Percentiles rank a stretch among this genome's conserved stretches.
Evolutionary conservation across 1,140 invertebrate genomes (phyloP).

Genomic region (Orius insidiosus): DNA sequence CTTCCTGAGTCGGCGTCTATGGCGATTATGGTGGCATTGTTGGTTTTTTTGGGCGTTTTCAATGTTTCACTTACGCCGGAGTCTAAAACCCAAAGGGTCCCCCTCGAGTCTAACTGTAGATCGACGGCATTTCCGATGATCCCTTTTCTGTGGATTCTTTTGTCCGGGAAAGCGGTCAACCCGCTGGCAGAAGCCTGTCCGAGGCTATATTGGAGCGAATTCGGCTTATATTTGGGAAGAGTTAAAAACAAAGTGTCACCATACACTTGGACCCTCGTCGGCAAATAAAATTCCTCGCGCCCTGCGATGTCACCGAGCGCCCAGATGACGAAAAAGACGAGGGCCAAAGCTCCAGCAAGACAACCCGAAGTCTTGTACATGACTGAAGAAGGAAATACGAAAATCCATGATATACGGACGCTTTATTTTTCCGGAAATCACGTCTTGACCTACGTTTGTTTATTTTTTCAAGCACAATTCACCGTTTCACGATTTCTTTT

Average conservation of each 20-base stretch:
- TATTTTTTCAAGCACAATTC: neutral
- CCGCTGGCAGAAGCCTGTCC: conserved; percentile 27
- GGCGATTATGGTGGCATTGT: conserved; percentile 36
- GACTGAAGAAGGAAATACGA: neutral
- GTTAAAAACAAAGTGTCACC: conserved; percentile 1
- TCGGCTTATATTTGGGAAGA: conserved; percentile 22
- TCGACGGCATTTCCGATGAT: conserved; percentile 33
- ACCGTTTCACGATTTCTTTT: neutral
- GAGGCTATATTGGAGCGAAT: conserved; percentile 37
- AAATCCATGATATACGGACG: neutral
- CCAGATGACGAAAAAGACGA: neutral
- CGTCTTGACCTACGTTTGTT: neutral
- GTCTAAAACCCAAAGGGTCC: conserved; percentile 40
- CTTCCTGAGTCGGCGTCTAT: conserved; percentile 27
- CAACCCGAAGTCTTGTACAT: conserved; percentile 1
- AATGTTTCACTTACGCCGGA: conserved; percentile 37
- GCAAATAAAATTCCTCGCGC: neutral
- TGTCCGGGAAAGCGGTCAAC: conserved; percentile 38
- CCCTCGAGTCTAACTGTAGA: conserved; percentile 32
- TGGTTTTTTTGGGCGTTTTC: conserved; percentile 32
- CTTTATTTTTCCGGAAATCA: neutral
- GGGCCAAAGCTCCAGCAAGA: neutral
- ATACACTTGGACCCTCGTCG: conserved; percentile 4
- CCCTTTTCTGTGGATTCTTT: conserved; percentile 40
- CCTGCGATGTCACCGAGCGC: neutral